These are phyloP conservation scores for Melanotaenia parkinsoni DNA, from an alignment of 2,797 vertebrate genomes.

Conservation along the genomic window DNA sequence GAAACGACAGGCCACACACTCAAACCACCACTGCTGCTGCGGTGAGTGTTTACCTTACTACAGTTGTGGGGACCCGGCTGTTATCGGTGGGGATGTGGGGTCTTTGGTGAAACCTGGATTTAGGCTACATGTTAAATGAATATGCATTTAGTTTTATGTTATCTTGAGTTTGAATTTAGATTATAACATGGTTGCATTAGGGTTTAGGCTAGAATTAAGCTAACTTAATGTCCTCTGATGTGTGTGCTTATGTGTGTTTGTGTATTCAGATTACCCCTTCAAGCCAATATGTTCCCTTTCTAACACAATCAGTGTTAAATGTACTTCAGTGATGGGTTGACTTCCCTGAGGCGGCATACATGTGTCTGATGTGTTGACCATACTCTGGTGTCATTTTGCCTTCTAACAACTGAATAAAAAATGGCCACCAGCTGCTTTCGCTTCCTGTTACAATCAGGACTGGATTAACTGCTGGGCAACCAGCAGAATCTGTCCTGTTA, in stretches of 20 bases:
- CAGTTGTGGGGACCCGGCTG: background rate
- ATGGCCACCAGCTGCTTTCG: slow-evolving; percentile 3
- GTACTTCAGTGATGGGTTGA: background rate
- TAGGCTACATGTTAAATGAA: too few relatives aligned
- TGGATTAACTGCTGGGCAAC: background rate
- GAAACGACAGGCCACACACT: background rate
- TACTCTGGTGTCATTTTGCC: accelerated
- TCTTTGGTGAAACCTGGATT: too few relatives aligned
- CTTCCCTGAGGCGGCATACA: background rate
- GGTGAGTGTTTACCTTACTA: slow-evolving; percentile 24
- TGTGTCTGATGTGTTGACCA: background rate
- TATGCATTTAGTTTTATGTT: too few relatives aligned
- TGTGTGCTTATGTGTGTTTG: slow-evolving; percentile 2
- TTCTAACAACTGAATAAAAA: background rate
- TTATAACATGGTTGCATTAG: too few relatives aligned
- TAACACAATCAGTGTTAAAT: slow-evolving; percentile 43
- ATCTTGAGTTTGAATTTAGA: too few relatives aligned
- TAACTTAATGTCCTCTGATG: background rate
- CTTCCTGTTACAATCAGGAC: background rate
- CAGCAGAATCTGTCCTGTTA: background rate
- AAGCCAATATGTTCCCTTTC: slow-evolving; percentile 44
- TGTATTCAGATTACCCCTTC: slow-evolving; percentile 7
- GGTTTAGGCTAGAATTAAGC: background rate
- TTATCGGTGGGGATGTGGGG: too few relatives aligned
- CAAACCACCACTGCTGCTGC: background rate